Percentiles rank a stretch among this genome's conserved stretches.
Evolutionary conservation across 2,113 vertebrate species (phyloP).

Genomic region (Papio anubis): DNA sequence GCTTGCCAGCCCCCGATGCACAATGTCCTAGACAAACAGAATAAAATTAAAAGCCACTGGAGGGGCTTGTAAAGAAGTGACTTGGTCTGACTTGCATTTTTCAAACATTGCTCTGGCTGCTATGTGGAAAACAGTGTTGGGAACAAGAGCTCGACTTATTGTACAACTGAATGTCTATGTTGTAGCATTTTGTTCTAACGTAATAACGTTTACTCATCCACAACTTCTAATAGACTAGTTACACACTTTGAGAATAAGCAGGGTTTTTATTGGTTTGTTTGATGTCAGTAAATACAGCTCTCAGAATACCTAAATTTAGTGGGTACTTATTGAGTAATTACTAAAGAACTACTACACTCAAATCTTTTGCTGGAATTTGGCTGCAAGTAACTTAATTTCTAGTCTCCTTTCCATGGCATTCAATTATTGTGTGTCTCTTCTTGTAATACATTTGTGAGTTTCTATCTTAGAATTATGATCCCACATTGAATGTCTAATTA

Average conservation of each 20-base stretch:
- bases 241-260: background rate
- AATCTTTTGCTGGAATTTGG: background rate
- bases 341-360: background rate
- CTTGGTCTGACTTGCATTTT: background rate
- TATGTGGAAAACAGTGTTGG: background rate
- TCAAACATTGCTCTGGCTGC: background rate
- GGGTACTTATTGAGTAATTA: background rate
- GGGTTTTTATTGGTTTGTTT: background rate
- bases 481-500: constrained; percentile 31
- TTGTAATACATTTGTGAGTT: background rate
- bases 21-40: background rate
- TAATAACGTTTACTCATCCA: background rate
- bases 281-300: background rate
- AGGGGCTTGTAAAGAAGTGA: no score
- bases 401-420: background rate
- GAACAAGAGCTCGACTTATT: background rate
- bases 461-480: background rate
- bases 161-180: background rate
- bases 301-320: background rate
- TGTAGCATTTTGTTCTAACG: background rate
- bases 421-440: background rate
- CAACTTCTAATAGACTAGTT: background rate
- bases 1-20: no score
- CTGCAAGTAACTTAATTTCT: background rate
- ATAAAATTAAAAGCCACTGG: rapidly evolving